Percentiles rank a stretch among this genome's conserved stretches.
Conservation (phyloP, 2,888 invertebrate species). For the Cantharis rufa region DNA sequence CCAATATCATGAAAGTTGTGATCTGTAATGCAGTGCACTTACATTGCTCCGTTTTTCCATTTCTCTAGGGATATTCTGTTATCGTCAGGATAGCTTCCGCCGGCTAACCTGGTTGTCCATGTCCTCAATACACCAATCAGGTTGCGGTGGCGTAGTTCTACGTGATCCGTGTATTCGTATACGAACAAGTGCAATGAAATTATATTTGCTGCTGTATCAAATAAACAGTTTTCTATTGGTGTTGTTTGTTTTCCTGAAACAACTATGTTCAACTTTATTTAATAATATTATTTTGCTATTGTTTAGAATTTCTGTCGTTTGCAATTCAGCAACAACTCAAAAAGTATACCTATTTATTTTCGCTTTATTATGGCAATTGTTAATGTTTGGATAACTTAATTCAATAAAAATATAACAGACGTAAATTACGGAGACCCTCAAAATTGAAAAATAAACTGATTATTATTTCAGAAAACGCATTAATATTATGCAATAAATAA, state of each 20-base stretch:
- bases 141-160: conserved; percentile 34
- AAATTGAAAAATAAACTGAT: too few relatives aligned
- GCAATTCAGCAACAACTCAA: neutral
- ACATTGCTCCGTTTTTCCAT: conserved; percentile 22
- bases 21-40: conserved; percentile 33
- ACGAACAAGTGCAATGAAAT: conserved; percentile 26
- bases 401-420: neutral
- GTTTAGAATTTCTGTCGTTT: neutral
- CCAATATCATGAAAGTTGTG: conserved; percentile 17
- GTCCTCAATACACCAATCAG: conserved; percentile 46
- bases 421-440: too few relatives aligned
- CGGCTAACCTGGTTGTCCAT: conserved; percentile 43
- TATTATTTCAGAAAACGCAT: too few relatives aligned
- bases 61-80: conserved; percentile 33
- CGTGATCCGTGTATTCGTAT: conserved; percentile 36
- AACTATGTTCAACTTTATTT: neutral
- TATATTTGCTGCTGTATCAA: conserved; percentile 25
- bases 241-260: neutral
- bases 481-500: too few relatives aligned
- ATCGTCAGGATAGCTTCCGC: conserved; percentile 38
- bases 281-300: neutral
- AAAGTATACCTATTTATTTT: neutral
- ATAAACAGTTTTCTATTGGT: conserved; percentile 14
- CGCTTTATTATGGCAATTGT: neutral
- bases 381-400: neutral